Evolutionary conservation across 2,888 invertebrate species (phyloP), one percentile per base, ranked within the genome.

Genomic region (Tachystola acroxantha): DNA sequence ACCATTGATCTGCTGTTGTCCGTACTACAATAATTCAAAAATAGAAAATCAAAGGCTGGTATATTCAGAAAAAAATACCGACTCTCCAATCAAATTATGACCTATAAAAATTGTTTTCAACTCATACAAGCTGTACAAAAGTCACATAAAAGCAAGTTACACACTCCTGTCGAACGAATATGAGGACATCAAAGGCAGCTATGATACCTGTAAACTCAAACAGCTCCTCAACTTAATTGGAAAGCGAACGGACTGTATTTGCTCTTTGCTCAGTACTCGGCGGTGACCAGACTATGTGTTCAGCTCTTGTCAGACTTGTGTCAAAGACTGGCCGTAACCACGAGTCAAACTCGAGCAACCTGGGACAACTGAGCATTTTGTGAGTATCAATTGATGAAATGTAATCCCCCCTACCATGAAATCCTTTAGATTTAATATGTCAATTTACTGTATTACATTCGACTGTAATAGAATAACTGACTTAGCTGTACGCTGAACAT

Each of bases 161-260:
- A 69, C 49, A 65, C 60, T 50, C 46, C 56, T 53, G 44, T 37
- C 36, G 37, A 45, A 35, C 46, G 58, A 64, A 67, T 76, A 76
- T 74, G 62, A 64, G 66, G 53, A 73, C 75, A 64, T 79, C 78
- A 79, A 79, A 78, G 74, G 70, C 50, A 64, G 67, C 72, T 73
- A 80, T 63, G 53, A 64, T 76, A 75, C 11, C 68, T 69, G 67
- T 65, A 55, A 73, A 73, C 64, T 64, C 69, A 78, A 72, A 76
- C 76, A 72, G 67, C 64, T 63, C 54, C 64, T 57, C 53, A 55
- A 67, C 63, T 78, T 80, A 81, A 84, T 82, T 81, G 81, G 65
- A 79, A 79, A 79, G 75, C 73, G 72, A 64, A 59, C 67, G 63
- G 59, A 59, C 55, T 57, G 64, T 82, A 81, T 84, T 84, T 79